Evolutionary conservation across 2,888 invertebrate genomes (phyloP).

Genomic region (Lordiphosa andalusiaca): DNA sequence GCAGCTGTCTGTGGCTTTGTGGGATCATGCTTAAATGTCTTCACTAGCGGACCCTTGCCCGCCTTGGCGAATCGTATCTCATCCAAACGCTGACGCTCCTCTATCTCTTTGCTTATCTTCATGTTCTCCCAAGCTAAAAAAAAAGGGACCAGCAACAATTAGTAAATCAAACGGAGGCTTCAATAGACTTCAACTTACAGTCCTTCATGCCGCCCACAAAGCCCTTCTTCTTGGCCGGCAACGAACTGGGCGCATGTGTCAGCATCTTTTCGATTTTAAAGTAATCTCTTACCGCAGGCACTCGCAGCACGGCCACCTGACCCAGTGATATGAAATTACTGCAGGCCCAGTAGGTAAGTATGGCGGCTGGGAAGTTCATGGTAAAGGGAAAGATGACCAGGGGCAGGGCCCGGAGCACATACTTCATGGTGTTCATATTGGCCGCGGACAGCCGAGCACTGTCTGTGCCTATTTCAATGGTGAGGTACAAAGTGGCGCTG

Average conservation of each 20-base stretch:
- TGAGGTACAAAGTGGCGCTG: conserved; percentile 88
- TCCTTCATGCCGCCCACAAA: conserved; percentile 90
- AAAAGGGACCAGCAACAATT: conserved; percentile 43
- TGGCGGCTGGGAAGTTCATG: conserved; percentile 92
- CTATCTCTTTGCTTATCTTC: conserved; percentile 88
- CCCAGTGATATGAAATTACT: conserved; percentile 91
- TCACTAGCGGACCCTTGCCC: conserved; percentile 91
- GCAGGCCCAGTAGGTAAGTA: conserved; percentile 94
- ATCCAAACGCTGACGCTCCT: conserved; percentile 88
- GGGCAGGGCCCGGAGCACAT: conserved; percentile 88
- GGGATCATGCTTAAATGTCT: conserved; percentile 93
- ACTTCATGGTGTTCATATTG: conserved; percentile 87
- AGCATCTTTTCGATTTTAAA: conserved; percentile 87
- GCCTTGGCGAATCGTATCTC: conserved; percentile 90
- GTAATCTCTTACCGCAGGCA: conserved; percentile 87
- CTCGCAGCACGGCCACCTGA: conserved; percentile 87
- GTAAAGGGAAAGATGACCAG: conserved; percentile 91
- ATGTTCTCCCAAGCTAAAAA: conserved; percentile 89
- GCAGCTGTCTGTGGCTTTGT: conserved; percentile 80
- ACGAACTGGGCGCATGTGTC: conserved; percentile 82
- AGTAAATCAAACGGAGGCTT: not conserved
- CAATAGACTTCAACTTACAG: conserved; percentile 82
- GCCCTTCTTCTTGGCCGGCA: conserved; percentile 87
- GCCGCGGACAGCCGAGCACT: conserved; percentile 84
- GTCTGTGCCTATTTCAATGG: conserved; percentile 92